phyloP scores from a whole-genome alignment of 2,797 vertebrate species.

The Silurus lanzhouensis region DNA sequence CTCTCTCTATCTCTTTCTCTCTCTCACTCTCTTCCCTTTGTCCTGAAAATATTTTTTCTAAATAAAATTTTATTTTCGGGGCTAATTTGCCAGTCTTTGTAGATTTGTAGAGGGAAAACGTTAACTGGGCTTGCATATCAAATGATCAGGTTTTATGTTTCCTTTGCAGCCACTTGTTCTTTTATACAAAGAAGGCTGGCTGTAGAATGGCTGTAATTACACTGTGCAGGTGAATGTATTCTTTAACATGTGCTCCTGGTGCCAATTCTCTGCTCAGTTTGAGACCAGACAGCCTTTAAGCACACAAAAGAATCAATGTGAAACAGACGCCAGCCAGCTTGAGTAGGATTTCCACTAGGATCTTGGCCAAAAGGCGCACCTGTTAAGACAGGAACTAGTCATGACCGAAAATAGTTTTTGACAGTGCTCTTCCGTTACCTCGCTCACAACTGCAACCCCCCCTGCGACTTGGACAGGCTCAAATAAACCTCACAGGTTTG shows the following conservation, averaged over 20 bases:
- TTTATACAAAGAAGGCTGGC: slow-evolving; percentile 15
- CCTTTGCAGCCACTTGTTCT: not conserved
- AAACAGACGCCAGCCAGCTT: not conserved
- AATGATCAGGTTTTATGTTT: slow-evolving; percentile 23
- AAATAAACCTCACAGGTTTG: slow-evolving; percentile 29
- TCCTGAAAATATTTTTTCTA: slow-evolving; percentile 53
- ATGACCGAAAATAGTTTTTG: slow-evolving; percentile 21
- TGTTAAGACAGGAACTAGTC: slow-evolving; percentile 30
- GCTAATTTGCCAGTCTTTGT: slow-evolving; percentile 66
- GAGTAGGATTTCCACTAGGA: slow-evolving; percentile 28
- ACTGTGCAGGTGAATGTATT: slow-evolving; percentile 39
- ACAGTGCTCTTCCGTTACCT: slow-evolving; percentile 15
- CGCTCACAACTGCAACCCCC: slow-evolving; percentile 12
- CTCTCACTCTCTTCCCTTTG: not conserved
- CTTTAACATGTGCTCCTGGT: slow-evolving; percentile 26
- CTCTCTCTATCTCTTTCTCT: not conserved
- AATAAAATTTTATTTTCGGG: slow-evolving; percentile 71
- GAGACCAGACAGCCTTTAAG: slow-evolving; percentile 14
- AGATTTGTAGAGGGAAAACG: slow-evolving; percentile 54
- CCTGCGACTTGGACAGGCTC: slow-evolving; percentile 7
- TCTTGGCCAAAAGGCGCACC: slow-evolving; percentile 13
- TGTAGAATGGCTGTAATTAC: slow-evolving; percentile 37
- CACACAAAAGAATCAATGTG: slow-evolving; percentile 22
- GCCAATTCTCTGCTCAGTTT: slow-evolving; percentile 16
- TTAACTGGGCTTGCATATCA: slow-evolving; percentile 46